Base-by-base conservation (phyloP, 2,797 vertebrate genomes). In the Eospalax fontanierii region DNA sequence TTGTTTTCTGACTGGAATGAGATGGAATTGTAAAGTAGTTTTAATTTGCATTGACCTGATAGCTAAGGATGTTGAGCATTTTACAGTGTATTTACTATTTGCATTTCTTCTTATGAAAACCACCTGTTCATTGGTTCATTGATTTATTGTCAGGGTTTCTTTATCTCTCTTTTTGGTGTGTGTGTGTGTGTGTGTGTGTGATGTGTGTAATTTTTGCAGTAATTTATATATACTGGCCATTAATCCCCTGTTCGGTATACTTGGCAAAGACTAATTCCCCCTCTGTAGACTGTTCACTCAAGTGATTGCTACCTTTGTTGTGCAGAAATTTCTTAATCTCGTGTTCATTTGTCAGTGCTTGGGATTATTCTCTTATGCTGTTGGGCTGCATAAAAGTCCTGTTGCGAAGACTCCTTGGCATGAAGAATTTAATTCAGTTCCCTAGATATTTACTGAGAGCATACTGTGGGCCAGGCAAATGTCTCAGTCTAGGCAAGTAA, bases 341-440 rank as follows among this genome's bases (percentile, higher is more conserved):
- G 65, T 87, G 43, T 33, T 33, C 33, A n/a, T 70, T 70, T n/a
- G 66, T 76, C 86, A 87, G 40, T 30, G 21, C 38, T n/a, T 21
- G 40, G 54, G 16, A 59, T 61, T 61, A 43, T 87, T 74, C n/a
- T 61, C 26, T 73, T 75, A 19, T 61, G 35, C 38, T 75, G 18
- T 18, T 75, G 40, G 14, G n/a, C n/a, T n/a, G n/a, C n/a, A n/a
- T n/a, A n/a, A n/a, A n/a, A 63, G 57, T n/a, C 40, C 59, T 65
- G 59, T 76, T 88, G 38, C 26, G 50, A 57, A 83, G 65, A 35
- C 63, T 65, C 22, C 22, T 30, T 50, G 73, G 16, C 26, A 50
- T 79, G 91, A 74, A 43, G 46, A n/a, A 75, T 81, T 89, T 65
- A 38, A 81, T 93, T 80, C 43, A 68, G 33, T 92, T 50, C 81